Evolutionary conservation across 2,888 invertebrate genomes (phyloP).

Genomic region (Rhaphigaster nebulosa): DNA sequence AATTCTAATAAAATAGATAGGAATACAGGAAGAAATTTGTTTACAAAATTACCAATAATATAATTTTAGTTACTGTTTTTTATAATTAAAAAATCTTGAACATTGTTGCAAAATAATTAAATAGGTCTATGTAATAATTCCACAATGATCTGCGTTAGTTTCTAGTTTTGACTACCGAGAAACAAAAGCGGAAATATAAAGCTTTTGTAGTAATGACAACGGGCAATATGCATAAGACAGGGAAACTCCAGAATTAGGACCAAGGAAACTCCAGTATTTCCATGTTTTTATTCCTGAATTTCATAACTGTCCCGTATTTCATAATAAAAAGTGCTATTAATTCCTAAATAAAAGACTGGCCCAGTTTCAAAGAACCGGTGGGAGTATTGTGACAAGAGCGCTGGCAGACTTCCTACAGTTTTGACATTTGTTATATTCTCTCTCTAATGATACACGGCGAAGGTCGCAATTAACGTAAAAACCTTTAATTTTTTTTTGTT

Average conservation of each 20-base stretch:
- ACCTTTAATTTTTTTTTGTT: slow-evolving; percentile 2
- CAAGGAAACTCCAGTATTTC: neutral
- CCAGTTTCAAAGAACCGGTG: neutral
- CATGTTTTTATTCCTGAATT: slow-evolving; percentile 4
- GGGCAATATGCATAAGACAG: neutral
- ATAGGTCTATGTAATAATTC: no score
- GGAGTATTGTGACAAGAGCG: neutral
- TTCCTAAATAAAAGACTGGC: neutral
- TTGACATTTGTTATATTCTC: neutral
- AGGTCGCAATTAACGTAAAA: neutral
- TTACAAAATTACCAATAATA: no score
- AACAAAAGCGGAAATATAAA: neutral
- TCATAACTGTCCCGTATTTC: neutral
- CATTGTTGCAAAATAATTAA: no score
- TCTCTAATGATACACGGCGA: neutral
- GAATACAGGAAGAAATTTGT: no score
- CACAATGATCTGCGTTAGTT: no score
- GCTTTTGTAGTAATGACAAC: neutral
- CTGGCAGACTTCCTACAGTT: neutral
- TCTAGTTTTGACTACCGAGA: no score
- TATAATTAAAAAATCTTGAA: no score
- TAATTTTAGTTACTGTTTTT: no score
- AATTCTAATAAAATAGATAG: no score
- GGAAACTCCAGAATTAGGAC: neutral
- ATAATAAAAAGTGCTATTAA: neutral